Conservation (phyloP, 2,797 vertebrate species). For the Champsocephalus gunnari region DNA sequence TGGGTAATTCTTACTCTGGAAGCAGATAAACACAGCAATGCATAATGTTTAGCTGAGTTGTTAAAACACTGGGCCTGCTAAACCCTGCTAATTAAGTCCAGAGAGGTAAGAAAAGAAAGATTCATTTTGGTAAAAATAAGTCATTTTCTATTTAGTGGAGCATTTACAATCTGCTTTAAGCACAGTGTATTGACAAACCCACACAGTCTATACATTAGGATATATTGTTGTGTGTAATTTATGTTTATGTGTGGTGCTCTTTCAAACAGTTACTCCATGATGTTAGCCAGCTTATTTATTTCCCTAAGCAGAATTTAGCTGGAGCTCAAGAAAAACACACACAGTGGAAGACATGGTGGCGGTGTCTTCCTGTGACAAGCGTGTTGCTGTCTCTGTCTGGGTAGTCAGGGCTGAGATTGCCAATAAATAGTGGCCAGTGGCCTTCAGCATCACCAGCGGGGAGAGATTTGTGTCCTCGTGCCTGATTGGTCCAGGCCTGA, state of each 20-base stretch:
- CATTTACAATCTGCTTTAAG: constrained; percentile 60
- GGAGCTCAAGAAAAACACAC: constrained; percentile 49
- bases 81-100: constrained; percentile 66
- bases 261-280: constrained; percentile 41
- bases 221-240: constrained; percentile 11
- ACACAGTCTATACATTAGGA: constrained; percentile 45
- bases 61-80: constrained; percentile 38
- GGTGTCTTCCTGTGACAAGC: constrained; percentile 66
- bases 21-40: constrained; percentile 67
- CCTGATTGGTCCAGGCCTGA: constrained; percentile 74
- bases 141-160: constrained; percentile 26
- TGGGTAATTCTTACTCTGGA: constrained; percentile 65
- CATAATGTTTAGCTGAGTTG: constrained; percentile 61
- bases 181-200: constrained; percentile 43
- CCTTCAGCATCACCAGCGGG: constrained; percentile 78
- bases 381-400: constrained; percentile 80
- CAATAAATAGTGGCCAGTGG: constrained; percentile 84
- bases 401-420: constrained; percentile 81
- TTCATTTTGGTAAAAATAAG: constrained; percentile 29
- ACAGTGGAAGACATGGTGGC: constrained; percentile 33
- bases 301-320: constrained; percentile 31
- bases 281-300: constrained; percentile 35
- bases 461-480: constrained; percentile 80
- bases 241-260: constrained; percentile 13
- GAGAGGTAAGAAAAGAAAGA: constrained; percentile 41